A percentile compares a stretch with the other conserved stretches of the same genome.
phyloP scores from a whole-genome alignment of 2,797 vertebrate genomes.

The Anas bahamensis region DNA sequence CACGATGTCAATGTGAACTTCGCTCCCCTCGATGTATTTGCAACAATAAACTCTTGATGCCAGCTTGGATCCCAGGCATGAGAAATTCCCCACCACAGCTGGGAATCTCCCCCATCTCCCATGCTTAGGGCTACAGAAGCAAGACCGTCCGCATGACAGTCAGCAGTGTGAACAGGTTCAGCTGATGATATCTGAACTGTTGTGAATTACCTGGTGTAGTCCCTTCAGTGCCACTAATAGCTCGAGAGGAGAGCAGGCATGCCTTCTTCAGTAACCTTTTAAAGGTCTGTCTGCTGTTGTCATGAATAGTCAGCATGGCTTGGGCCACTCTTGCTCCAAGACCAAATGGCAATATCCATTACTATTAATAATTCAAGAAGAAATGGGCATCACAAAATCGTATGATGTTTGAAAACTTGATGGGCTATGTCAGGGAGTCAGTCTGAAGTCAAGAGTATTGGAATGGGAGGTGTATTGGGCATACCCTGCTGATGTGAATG shows the following conservation, averaged over 20 bases:
- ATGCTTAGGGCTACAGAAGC: fast-evolving
- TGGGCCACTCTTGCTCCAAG: not conserved
- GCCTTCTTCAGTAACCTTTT: not conserved
- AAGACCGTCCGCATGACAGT: not conserved
- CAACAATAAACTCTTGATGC: not conserved
- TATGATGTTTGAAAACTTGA: not conserved
- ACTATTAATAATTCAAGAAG: not conserved
- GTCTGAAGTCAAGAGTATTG: not conserved
- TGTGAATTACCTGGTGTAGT: not conserved
- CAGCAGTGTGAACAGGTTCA: not conserved
- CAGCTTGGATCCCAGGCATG: not conserved
- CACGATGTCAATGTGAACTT: fast-evolving
- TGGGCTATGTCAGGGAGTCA: not conserved
- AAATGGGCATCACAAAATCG: fast-evolving
- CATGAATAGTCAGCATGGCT: not conserved
- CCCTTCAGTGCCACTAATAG: too few species aligned
- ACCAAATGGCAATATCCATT: fast-evolving
- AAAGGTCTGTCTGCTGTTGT: not conserved
- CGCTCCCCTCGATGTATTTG: fast-evolving
- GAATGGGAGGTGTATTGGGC: fast-evolving
- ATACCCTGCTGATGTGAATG: too few species aligned
- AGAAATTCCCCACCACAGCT: not conserved
- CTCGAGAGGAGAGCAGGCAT: not conserved
- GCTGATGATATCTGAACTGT: not conserved
- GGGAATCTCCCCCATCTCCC: not conserved